Conservation (phyloP, 2,113 vertebrate genomes). For the Periophthalmus modestus region DNA sequence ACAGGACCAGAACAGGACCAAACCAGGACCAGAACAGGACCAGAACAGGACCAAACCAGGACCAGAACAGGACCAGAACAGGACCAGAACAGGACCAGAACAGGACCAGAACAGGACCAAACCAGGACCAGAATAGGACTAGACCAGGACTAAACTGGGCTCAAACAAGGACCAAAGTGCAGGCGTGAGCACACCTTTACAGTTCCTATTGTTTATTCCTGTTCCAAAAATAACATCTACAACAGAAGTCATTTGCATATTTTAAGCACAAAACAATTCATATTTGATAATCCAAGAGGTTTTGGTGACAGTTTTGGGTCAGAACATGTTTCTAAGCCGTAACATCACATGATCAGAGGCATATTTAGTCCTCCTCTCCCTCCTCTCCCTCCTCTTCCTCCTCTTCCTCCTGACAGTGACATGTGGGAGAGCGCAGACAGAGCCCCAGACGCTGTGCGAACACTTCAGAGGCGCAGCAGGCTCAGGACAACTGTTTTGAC, state of each 20-base stretch:
- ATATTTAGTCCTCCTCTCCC: constrained; percentile 30
- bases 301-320: constrained; percentile 69
- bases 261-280: not conserved
- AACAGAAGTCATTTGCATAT: constrained; percentile 10
- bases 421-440: constrained; percentile 47
- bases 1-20: too few relatives aligned
- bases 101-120: too few relatives aligned
- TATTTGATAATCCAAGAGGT: constrained; percentile 21
- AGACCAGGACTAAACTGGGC: too few relatives aligned
- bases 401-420: constrained; percentile 40
- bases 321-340: constrained; percentile 44
- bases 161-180: too few relatives aligned
- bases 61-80: too few relatives aligned
- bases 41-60: too few relatives aligned
- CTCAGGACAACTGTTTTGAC: constrained; percentile 74
- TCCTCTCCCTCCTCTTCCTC: constrained; percentile 18
- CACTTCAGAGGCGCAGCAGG: constrained; percentile 66
- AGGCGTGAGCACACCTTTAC: too few relatives aligned
- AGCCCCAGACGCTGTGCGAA: constrained; percentile 45
- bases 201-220: not conserved
- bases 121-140: too few relatives aligned
- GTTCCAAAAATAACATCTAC: not conserved
- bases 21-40: too few relatives aligned
- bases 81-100: too few relatives aligned
- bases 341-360: constrained; percentile 48